Percentiles rank a stretch among this genome's conserved stretches.
phyloP scores from a whole-genome alignment of 2,113 vertebrate species.

The Poecilia latipinna region DNA sequence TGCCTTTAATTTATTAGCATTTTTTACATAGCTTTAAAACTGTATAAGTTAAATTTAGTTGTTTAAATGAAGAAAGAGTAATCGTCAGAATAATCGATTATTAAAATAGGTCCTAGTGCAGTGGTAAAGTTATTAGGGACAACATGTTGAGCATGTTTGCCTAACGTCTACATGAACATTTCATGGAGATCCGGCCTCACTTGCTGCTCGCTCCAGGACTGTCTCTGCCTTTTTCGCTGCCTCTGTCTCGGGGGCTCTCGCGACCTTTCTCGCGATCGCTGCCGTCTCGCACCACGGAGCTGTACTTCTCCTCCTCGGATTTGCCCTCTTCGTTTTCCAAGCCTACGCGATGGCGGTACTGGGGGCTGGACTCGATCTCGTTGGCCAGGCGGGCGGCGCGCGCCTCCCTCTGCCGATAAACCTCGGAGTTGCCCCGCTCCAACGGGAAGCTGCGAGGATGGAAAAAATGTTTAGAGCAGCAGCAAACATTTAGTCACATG shows the following conservation, averaged over 20 bases:
- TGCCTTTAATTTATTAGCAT: too few relatives aligned
- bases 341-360: constrained; percentile 85
- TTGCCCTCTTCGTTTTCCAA: constrained; percentile 91
- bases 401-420: constrained; percentile 87
- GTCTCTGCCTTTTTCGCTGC: constrained; percentile 72
- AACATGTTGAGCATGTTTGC: too few relatives aligned
- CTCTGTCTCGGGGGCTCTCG: constrained; percentile 74
- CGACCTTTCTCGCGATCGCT: constrained; percentile 72
- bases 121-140: too few relatives aligned
- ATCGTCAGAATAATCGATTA: too few relatives aligned
- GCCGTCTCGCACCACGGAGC: constrained; percentile 84
- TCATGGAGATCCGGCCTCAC: constrained; percentile 30
- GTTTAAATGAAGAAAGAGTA: too few relatives aligned
- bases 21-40: too few relatives aligned
- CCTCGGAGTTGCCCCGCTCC: constrained; percentile 87
- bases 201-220: constrained; percentile 74
- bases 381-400: constrained; percentile 87
- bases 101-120: too few relatives aligned
- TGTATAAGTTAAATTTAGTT: too few relatives aligned
- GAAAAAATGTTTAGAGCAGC: background rate
- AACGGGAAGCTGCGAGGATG: constrained; percentile 82
- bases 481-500: too few relatives aligned
- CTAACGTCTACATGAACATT: too few relatives aligned
- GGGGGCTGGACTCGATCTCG: constrained; percentile 90
- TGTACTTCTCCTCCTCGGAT: constrained; percentile 90